Evolutionary conservation across 2,113 vertebrate species (phyloP), one percentile per base, ranked within the genome.

Genomic region (Oncorhynchus masou): DNA sequence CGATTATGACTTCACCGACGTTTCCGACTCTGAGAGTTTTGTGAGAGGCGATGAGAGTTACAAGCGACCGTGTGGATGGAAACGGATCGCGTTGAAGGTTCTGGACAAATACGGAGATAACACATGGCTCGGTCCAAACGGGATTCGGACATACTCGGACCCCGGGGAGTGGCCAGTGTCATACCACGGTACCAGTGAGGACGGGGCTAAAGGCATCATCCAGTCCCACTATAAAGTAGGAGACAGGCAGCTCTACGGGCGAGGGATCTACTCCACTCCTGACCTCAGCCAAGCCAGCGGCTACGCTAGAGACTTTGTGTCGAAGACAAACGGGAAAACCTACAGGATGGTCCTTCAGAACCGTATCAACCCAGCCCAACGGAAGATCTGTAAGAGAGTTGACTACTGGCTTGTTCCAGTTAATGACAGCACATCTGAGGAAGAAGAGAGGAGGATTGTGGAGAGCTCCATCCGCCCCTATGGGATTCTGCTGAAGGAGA

Each of bases 1-100:
- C 24, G 74, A 84, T 45, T 77, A 68, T 62, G 79, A 84, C 27
- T 81, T 84, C 68, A 76, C 74, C 8, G 8, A 74, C 22, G 34
- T 31, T 22, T 65, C 45, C 12, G 60, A 80, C 22, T 12, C 45
- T 0, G 2, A 45, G 24, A 3, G 0, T 22, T 81, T 77, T 77
- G 2, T 2, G 51, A 74, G 80, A 11, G 79, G 79, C 6, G 57
- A 34, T 19, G 80, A 84, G 24, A 9, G 39, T 4, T 84, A 84
- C 69, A 25, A 1, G 3, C 68, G 79, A 1, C 79, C 79, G 11
- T 54, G 39, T 27, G 82, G 78, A 2, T 80, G 82, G 78, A 74
- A 68, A 27, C 82, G 82, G 2, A 80, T 72, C 15, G 78, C 68
- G 0, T 60, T 83, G 20, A 77, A 77, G 16, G 82, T 75, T 12